Evolutionary conservation across 2,797 vertebrate species (phyloP), one percentile per base, ranked within the genome.

Genomic region (Coregonus suidteri): DNA sequence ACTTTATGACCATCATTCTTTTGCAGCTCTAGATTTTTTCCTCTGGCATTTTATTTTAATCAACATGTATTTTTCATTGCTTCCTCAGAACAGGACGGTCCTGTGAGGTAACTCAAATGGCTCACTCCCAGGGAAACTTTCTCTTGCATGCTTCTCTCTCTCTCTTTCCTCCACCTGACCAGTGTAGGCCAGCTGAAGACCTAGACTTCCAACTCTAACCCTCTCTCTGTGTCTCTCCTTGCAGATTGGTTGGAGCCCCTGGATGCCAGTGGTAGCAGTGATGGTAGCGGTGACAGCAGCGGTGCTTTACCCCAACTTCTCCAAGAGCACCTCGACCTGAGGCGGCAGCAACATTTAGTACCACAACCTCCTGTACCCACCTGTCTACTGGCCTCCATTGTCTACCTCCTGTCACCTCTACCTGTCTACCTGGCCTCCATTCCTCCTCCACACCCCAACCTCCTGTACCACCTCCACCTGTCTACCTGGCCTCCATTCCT

Each of bases 251-350:
- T 98, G 97, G 97, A 90, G 93, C 84, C 95, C 97, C 94, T 99
- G 98, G 97, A 97, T 98, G 96, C 97, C 97, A 90, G 94, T 97
- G 94, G 93, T 99, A 91, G 98, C 96, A 83, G 96, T 96, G 93
- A 95, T 99, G 95, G 97, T 98, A 83, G 97, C 96, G 79, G 96
- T 97, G 91, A 97, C 96, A 82, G 97, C 96, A 84, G 96, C 96
- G 83, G 94, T 99, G 94, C 95, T 99, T 93, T 99, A 97, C 91
- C 97, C 97, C 80, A 96, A 96, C 93, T 91, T 98, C 89, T 96
- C 96, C 93, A 98, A 96, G 96, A 97, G 95, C 95, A 95, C 95
- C 95, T 95, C 96, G 92, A 93, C 96, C 87, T 99, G 95, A 96
- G 93, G 95, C 91, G 92, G 84, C 86, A 89, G 92, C 90, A 89